A percentile compares a stretch with the other conserved stretches of the same genome.
These are phyloP conservation scores for Pyrrhia umbra DNA, from an alignment of 2,888 invertebrate species.

Conservation along the genomic window DNA sequence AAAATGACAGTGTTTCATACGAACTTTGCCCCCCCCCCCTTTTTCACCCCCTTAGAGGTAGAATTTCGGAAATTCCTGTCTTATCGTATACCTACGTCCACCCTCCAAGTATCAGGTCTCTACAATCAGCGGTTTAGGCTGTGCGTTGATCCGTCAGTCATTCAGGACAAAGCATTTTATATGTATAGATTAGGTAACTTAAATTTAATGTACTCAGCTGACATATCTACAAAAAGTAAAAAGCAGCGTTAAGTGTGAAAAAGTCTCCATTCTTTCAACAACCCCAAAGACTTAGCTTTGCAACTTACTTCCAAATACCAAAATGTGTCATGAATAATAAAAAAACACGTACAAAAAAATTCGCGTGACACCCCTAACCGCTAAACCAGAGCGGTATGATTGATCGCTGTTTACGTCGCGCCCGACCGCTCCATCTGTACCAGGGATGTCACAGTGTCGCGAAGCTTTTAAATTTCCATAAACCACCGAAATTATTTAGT, in stretches of 20 bases:
- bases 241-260: not conserved
- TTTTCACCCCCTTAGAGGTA: too few species aligned
- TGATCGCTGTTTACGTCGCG: conserved; percentile 60
- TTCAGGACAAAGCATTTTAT: too few species aligned
- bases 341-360: conserved; percentile 48
- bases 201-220: not conserved
- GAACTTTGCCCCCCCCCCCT: too few species aligned
- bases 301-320: conserved; percentile 38
- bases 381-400: conserved; percentile 50
- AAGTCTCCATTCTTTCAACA: conserved; percentile 13
- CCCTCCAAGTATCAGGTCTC: too few species aligned
- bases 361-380: conserved; percentile 53
- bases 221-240: not conserved
- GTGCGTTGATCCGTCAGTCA: too few species aligned
- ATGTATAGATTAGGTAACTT: too few species aligned
- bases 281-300: conserved; percentile 24
- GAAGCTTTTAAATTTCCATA: conserved; percentile 61
- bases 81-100: too few species aligned
- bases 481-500: conserved; percentile 57
- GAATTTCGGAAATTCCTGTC: too few species aligned
- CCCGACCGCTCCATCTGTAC: conserved; percentile 58
- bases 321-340: conserved; percentile 52
- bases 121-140: too few species aligned
- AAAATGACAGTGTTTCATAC: too few species aligned
- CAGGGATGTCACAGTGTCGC: conserved; percentile 47